Evolutionary conservation across 2,888 invertebrate genomes (phyloP).

Genomic region (Drosophila rubida): DNA sequence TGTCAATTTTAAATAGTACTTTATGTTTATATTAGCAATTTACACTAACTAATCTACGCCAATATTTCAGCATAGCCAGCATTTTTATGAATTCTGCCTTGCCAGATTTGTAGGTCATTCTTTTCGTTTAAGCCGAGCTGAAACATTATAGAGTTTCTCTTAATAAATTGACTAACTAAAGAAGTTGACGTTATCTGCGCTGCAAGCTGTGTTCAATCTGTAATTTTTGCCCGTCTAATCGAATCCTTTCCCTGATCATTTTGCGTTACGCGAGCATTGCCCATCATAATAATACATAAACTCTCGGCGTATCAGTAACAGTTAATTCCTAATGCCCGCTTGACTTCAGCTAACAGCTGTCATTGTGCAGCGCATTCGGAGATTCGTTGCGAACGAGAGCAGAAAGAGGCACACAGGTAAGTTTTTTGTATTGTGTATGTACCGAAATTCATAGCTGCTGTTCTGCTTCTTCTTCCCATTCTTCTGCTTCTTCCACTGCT

Average conservation of each 20-base stretch:
- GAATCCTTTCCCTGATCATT: too few species aligned
- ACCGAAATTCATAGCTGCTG: constrained; percentile 55
- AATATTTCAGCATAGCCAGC: too few species aligned
- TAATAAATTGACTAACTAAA: too few species aligned
- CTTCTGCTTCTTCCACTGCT: constrained; percentile 13
- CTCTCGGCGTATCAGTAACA: constrained; percentile 30
- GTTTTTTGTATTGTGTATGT: constrained; percentile 40
- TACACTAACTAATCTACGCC: too few species aligned
- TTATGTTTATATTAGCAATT: too few species aligned
- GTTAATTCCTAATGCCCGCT: constrained; percentile 42
- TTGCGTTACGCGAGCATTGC: too few species aligned
- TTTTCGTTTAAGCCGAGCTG: too few species aligned
- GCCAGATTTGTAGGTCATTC: too few species aligned
- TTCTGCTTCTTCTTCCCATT: constrained; percentile 11
- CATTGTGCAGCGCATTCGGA: constrained; percentile 42
- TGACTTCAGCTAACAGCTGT: constrained; percentile 48
- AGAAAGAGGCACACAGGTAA: constrained; percentile 37
- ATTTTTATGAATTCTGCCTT: too few species aligned
- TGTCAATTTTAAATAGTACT: too few species aligned
- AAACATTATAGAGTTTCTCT: too few species aligned
- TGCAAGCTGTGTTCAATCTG: background rate
- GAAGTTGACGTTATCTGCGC: too few species aligned
- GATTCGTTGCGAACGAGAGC: constrained; percentile 48
- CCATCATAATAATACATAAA: constrained; percentile 4
- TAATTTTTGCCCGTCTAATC: background rate